Base-by-base conservation (phyloP, 2,888 invertebrate genomes). In the Glomeris marginata region DNA sequence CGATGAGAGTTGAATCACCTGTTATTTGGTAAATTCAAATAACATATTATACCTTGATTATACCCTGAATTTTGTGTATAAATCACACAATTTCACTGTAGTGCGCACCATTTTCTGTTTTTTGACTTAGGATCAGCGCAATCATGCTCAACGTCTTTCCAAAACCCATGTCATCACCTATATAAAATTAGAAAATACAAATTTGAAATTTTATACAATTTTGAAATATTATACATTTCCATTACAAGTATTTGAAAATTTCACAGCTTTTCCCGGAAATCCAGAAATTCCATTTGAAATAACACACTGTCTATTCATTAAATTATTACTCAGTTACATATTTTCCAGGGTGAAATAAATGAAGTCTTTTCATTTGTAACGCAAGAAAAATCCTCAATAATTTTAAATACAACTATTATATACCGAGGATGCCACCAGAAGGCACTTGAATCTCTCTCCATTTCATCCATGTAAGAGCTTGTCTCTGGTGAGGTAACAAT, bases 111-210 rank as follows among this genome's bases (percentile, higher is more conserved):
- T 3, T 18, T 2, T 16, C 11, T 10, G 37, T 28, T 47, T 36
- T 28, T 41, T 28, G 51, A n/a, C 72, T 72, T 33, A 82, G 64
- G 3, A 86, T 71, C 46, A 86, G 66, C 0, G 85, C 74, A 56
- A 87, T 81, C 80, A 86, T 82, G 0, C 84, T 83, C 28, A 87
- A 68, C 0, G 88, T 88, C 67, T 88, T 88, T 0, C 84, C 84
- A 2, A 84, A 68, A 43, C 84, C 84, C 84, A 84, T 84, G 64
- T 84, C 83, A 63, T 84, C 83, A 49, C 82, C 83, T 63, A 49
- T 38, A 59, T 53, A 13, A 41, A n/a, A n/a, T n/a, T 34, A 37
- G 42, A 28, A 57, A 13, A 20, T 21, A 33, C 40, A 21, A 18
- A 41, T 36, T 2, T n/a, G 15, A 34, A 22, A 15, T 43, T 16